Percentiles rank a stretch among this genome's conserved stretches.
Conservation (phyloP, 2,113 vertebrate species). For the Mustelus asterias region DNA sequence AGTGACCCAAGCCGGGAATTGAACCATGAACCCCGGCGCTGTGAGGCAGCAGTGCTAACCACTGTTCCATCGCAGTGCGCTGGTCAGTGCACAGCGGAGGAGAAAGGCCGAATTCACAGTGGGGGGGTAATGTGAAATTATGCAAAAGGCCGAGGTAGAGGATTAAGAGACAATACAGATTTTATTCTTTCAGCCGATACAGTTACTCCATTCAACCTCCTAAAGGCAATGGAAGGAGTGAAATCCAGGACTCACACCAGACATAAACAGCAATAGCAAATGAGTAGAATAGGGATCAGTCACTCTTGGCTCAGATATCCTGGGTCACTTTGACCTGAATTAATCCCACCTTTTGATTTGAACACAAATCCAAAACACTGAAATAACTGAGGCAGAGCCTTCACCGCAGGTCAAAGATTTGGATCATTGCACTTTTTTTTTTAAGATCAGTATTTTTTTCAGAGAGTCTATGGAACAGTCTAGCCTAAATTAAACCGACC, state of each 20-base stretch:
- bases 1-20: no score
- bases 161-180: not conserved
- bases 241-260: not conserved
- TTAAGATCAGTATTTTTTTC: not conserved
- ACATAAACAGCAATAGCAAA: not conserved
- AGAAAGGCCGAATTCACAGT: not conserved
- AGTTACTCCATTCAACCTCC: not conserved
- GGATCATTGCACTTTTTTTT: not conserved
- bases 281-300: not conserved
- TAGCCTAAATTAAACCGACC: not conserved
- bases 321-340: not conserved
- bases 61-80: not conserved
- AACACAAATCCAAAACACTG: not conserved
- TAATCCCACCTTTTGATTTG: not conserved
- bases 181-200: not conserved
- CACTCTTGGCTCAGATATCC: not conserved
- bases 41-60: no score
- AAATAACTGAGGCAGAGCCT: not conserved
- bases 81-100: not conserved
- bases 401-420: not conserved
- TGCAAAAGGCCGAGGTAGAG: not conserved
- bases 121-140: not conserved
- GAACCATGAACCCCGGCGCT: no score
- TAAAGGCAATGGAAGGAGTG: not conserved
- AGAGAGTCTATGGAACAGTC: not conserved